Base-by-base conservation (phyloP, 2,888 invertebrate species). In the Rhaphigaster nebulosa region DNA sequence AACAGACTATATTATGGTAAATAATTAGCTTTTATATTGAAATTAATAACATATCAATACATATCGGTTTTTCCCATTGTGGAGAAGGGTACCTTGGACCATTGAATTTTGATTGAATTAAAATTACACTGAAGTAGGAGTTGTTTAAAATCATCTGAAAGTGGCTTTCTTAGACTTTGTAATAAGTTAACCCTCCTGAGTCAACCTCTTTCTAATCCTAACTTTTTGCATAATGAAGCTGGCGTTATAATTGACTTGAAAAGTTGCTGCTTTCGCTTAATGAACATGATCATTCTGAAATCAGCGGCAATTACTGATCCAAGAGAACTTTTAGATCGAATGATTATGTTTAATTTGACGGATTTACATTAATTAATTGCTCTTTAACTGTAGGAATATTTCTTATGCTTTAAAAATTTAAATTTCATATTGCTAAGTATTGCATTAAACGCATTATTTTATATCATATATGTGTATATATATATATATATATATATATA, bases 181-280 rank as follows among this genome's bases (percentile, higher is more conserved):
- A 29, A 76, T 38, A 76, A 76, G 70, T 76, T 76, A 76, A 76
- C 70, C 70, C 34, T 13, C 70, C 70, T 38, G 70, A 76, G 70
- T 38, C 70, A 76, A 76, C 20, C 70, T 38, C 70, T 76, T 65
- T 76, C 70, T 76, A 76, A 76, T 38, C 70, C 70, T 10, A 38
- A 76, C 70, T 76, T 76, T 76, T 34, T 76, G 70, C 70, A 76
- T 76, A 76, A 76, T 76, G 70, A 76, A 76, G 70, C 70, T 76
- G 20, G 34, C 70, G 70, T 76, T 38, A 76, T 76, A 38, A 76
- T 38, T 76, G 70, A 38, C 70, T 76, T 34, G 20, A 34, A 76
- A 76, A 76, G 70, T 76, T 76, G 70, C 70, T 76, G 34, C 6
- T 76, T 76, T 76, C 34, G 38, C 70, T 76, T 76, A 76, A 76